Base-by-base conservation (phyloP, 2,797 vertebrate genomes). In the Craterocephalus amniculus region DNA sequence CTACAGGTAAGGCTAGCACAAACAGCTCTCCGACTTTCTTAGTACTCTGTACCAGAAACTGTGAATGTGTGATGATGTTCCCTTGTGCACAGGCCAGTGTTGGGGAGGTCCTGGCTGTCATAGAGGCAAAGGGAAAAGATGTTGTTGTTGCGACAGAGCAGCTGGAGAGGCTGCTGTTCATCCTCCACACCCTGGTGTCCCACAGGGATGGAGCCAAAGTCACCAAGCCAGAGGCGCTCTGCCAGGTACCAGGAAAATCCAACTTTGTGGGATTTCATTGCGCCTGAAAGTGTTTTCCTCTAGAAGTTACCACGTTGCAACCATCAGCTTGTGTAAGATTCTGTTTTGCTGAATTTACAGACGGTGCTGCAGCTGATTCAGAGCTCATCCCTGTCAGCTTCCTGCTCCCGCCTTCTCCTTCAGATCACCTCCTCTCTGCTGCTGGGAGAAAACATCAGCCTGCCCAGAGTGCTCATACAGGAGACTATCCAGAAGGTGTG, bases 151-250 rank as follows among this genome's bases (percentile, higher is more conserved):
- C 85, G 48, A 92, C 92, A 9, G 94, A 97, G 65, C 97, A 99
- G 81, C 90, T 98, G 45, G 94, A 96, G 90, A 95, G 95, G 74
- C 80, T 97, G 80, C 89, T 99, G 79, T 95, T 94, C 55, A 88
- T 94, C 18, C 94, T 96, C 58, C 92, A 96, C 71, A 95, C 96
- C 6, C 85, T 99, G 58, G 90, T 93, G 67, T 93, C 95, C 54
- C 89, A 97, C 81, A 92, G 84, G 63, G 90, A 93, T 10, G 98
- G 97, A 56, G 94, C 93, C 6, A 99, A 97, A 89, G 78, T 99
- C 80, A 93, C 95, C n/a, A 72, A 91, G 26, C 95, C 97, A 0
- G 92, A 95, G 76, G 84, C 85, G 0, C 86, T 97, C 35, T 97
- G 95, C 89, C 91, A 92, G 95, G 98, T 98, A 82, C 60, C 45